Percentiles rank a stretch among this genome's conserved stretches.
These are phyloP conservation scores for Dasypolia templi DNA, from an alignment of 2,888 invertebrate species.

Conservation along the genomic window DNA sequence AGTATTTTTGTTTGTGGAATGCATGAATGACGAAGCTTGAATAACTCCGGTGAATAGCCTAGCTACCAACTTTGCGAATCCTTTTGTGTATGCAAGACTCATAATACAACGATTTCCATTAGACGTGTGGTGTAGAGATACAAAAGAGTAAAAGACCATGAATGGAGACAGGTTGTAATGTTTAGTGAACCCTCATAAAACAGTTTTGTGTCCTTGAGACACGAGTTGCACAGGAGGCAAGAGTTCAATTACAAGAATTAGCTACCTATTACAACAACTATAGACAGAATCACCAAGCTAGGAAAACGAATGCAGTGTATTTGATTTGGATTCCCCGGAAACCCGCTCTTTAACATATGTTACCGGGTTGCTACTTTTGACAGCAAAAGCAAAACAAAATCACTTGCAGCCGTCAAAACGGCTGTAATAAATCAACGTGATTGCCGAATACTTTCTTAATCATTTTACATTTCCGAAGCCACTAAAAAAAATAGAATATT, in stretches of 20 bases:
- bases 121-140: no score
- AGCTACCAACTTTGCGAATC: no score
- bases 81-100: no score
- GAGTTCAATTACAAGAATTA: background rate
- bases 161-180: background rate
- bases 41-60: no score
- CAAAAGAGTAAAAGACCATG: background rate
- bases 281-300: background rate
- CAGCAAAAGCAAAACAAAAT: background rate
- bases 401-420: background rate
- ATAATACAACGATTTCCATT: no score
- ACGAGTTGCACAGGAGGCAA: background rate
- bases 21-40: no score
- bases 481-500: slow-evolving; percentile 31
- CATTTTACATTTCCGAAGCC: slow-evolving; percentile 12
- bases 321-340: no score
- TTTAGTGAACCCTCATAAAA: no score
- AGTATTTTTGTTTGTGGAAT: no score
- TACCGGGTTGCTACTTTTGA: background rate
- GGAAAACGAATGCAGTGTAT: background rate
- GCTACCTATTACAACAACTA: no score
- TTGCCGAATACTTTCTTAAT: background rate
- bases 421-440: background rate
- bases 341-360: background rate
- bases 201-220: background rate